Percentiles rank a stretch among this genome's conserved stretches.
Conservation (phyloP, 2,113 vertebrate genomes). For the Acanthochromis polyacanthus region DNA sequence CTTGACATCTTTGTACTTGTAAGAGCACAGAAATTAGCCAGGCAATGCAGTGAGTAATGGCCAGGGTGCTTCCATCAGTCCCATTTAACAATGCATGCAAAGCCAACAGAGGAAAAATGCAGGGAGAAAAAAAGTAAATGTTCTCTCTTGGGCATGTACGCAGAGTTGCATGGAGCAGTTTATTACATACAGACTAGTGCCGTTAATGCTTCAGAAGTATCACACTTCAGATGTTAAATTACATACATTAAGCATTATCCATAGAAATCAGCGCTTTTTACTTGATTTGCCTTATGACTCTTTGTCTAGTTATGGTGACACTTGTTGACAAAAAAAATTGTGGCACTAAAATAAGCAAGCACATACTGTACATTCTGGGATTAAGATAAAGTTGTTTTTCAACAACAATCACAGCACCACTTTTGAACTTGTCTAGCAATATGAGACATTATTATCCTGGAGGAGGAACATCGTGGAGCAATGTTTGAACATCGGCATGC, state of each 20-base stretch:
- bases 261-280: neutral
- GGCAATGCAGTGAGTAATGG: slow-evolving; percentile 84
- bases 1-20: slow-evolving; percentile 89
- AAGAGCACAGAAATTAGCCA: slow-evolving; percentile 88
- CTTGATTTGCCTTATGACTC: neutral
- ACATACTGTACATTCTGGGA: neutral
- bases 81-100: slow-evolving; percentile 87
- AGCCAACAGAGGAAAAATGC: slow-evolving; percentile 63
- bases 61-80: slow-evolving; percentile 81
- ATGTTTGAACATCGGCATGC: slow-evolving; percentile 7
- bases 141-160: slow-evolving; percentile 60
- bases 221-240: slow-evolving; percentile 22
- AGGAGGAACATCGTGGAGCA: neutral
- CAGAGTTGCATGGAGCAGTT: slow-evolving; percentile 63
- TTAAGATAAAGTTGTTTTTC: slow-evolving; percentile 2
- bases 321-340: slow-evolving; percentile 1
- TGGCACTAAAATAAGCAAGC: neutral
- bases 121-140: slow-evolving; percentile 54
- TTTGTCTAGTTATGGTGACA: neutral
- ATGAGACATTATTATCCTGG: neutral
- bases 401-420: slow-evolving; percentile 1
- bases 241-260: slow-evolving; percentile 7
- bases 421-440: slow-evolving; percentile 1
- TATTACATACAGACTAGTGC: slow-evolving; percentile 41
- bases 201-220: slow-evolving; percentile 49